These are phyloP conservation scores for Helicolenus hilgendorfi DNA, from an alignment of 2,797 vertebrate genomes.

Conservation along the genomic window DNA sequence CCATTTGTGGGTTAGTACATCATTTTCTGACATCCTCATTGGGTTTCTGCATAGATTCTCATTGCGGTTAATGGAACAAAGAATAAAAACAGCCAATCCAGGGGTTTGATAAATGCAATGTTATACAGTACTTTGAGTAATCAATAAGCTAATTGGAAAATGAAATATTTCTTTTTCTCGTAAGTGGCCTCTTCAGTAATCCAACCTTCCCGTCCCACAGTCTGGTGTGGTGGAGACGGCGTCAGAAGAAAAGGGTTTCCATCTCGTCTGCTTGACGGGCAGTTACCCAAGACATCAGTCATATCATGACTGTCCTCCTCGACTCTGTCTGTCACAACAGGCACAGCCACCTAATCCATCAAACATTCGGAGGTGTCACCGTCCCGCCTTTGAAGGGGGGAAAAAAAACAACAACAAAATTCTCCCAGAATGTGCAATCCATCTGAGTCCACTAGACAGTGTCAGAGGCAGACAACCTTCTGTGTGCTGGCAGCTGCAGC, in stretches of 20 bases:
- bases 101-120: conserved; percentile 22
- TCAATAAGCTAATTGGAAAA: conserved; percentile 24
- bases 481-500: conserved; percentile 55
- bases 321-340: conserved; percentile 73
- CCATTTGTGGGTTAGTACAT: conserved; percentile 40
- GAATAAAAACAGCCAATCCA: neutral
- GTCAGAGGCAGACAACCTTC: conserved; percentile 66
- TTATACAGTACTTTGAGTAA: neutral
- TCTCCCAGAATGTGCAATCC: conserved; percentile 72
- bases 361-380: conserved; percentile 78
- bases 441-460: conserved; percentile 75
- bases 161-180: neutral
- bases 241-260: conserved; percentile 47
- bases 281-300: conserved; percentile 81
- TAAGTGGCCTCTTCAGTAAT: conserved; percentile 11
- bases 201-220: conserved; percentile 9
- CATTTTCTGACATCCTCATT: conserved; percentile 46
- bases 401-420: conserved; percentile 69
- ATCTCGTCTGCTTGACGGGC: conserved; percentile 65
- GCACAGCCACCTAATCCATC: conserved; percentile 82
- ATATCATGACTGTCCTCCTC: conserved; percentile 75
- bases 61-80: conserved; percentile 11
- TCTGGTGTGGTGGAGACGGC: conserved; percentile 6
- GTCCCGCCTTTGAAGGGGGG: conserved; percentile 45
- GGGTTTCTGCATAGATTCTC: conserved; percentile 17